Base-by-base conservation (phyloP, 1,140 invertebrate genomes). In the Euwallacea similis region DNA sequence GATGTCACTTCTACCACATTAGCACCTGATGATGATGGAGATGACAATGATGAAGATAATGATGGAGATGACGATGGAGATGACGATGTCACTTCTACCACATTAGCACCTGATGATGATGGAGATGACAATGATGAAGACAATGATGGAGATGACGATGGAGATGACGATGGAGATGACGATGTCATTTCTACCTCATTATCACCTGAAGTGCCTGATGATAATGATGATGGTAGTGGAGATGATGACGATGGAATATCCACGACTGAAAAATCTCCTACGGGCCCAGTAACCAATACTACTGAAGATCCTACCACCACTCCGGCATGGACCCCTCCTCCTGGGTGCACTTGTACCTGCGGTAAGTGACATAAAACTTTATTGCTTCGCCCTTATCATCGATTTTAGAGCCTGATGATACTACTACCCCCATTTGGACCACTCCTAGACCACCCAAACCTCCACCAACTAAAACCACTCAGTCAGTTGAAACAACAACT, bases 61-160 rank as follows among this genome's bases (percentile, higher is more conserved):
- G n/a, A n/a, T n/a, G 54, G 7, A 13, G 54, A 56, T 56, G 54
- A 56, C 8, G 54, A 56, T 10, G 54, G 8, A 56, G 54, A 15
- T 11, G 54, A 10, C 8, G 54, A 10, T 56, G 54, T 7, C 7
- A 7, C 11, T 11, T 56, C 54, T 10, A 56, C 54, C 11, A 56
- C 54, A 10, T 8, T 10, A 56, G 54, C 16, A 10, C 11, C 54
- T 56, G 54, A 56, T 10, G 54, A 56, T 13, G 54, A 56, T 13
- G 16, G 7, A 7, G 15, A 8, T 56, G n/a, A n/a, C n/a, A n/a
- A 33, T 33, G 21, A 33, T 33, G 21, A 33, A 2, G 21, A 4
- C 1, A 4, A 33, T 33, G 21, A 33, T 33, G 55, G 4, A 2
- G 9, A 56, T 56, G 55, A 56, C 10, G 55, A 56, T n/a, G 55